These are phyloP conservation scores for Brachionus rotundiformis DNA, from an alignment of 1,140 invertebrate species.

Conservation along the genomic window DNA sequence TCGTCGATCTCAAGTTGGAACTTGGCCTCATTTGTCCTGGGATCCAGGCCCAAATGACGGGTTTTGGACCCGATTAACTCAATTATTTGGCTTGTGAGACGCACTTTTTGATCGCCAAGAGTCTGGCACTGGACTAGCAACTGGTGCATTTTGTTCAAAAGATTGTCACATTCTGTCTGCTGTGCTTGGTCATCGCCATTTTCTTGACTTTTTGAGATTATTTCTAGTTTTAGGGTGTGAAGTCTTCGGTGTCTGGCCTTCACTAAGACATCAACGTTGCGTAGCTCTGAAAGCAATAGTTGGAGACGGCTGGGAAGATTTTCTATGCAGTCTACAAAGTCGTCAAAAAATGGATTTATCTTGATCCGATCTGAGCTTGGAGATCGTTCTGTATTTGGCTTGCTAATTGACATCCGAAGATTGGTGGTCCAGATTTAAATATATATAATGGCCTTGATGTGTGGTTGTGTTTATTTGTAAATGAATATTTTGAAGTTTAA, in stretches of 20 bases:
- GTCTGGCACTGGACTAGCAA: slow-evolving; percentile 36
- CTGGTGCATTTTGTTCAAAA: slow-evolving; percentile 5
- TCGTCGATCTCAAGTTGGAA: slow-evolving; percentile 41
- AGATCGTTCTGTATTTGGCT: neutral
- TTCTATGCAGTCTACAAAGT: slow-evolving; percentile 48
- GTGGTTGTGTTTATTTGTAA: neutral
- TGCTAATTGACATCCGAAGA: neutral
- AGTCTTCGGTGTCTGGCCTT: neutral
- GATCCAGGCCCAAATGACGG: slow-evolving; percentile 20
- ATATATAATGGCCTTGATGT: neutral
- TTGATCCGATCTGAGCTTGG: neutral
- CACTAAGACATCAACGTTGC: slow-evolving; percentile 20
- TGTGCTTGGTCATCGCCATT: neutral
- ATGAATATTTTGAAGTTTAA: neutral
- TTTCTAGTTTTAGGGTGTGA: neutral
- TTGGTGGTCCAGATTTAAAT: neutral
- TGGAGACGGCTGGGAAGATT: slow-evolving; percentile 21
- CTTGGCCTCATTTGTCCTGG: neutral
- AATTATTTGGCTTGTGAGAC: slow-evolving; percentile 35
- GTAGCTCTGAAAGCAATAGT: neutral
- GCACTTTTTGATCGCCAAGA: slow-evolving; percentile 40
- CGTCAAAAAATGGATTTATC: neutral
- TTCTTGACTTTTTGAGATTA: neutral
- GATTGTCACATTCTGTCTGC: neutral
- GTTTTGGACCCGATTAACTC: slow-evolving; percentile 19